Percentiles rank a stretch among this genome's conserved stretches.
Conservation (phyloP, 2,888 invertebrate genomes). For the Aphelenchoides bicaudatus region DNA sequence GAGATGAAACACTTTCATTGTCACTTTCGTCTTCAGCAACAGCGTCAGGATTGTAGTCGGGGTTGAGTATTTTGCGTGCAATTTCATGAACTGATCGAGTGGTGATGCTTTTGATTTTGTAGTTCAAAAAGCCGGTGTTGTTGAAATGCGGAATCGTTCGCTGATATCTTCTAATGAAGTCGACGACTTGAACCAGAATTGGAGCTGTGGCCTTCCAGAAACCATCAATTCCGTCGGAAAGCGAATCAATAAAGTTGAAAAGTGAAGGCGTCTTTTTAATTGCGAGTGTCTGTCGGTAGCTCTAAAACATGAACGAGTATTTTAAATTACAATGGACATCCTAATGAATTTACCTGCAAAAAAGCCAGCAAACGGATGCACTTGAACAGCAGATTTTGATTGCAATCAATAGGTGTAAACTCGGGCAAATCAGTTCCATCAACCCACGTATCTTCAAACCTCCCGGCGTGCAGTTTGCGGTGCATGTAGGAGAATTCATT, state of each 20-base stretch:
- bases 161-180: conserved; percentile 7
- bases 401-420: neutral
- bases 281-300: neutral
- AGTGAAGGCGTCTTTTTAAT: neutral
- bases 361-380: neutral
- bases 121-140: neutral
- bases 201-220: conserved; percentile 1
- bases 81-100: neutral
- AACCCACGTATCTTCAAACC: conserved; percentile 11
- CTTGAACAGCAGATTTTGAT: conserved; percentile 5
- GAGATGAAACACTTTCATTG: neutral
- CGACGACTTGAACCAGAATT: neutral
- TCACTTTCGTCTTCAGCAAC: neutral
- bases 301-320: neutral
- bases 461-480: neutral
- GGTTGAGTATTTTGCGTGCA: neutral
- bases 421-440: conserved; percentile 6
- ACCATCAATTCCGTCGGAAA: neutral
- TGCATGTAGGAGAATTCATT: conserved; percentile 8
- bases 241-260: neutral
- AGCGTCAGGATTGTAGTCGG: neutral
- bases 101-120: neutral
- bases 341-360: too few species aligned
- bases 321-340: neutral
- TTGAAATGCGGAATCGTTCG: conserved; percentile 10